Evolutionary conservation across 2,113 vertebrate genomes (phyloP).

Genomic region (Phodopus roborovskii): DNA sequence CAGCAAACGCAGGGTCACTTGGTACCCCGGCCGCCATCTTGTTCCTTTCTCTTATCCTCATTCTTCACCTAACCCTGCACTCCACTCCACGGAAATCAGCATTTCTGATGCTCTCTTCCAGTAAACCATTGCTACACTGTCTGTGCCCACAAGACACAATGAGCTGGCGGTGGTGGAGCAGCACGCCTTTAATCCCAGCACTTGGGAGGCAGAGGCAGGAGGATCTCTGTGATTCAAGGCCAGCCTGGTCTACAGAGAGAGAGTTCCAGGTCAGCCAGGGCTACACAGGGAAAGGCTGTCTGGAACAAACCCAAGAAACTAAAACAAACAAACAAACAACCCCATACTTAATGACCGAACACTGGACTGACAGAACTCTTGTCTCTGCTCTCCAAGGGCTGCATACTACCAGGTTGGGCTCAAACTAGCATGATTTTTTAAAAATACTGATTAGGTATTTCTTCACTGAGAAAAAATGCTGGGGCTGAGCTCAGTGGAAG

Average conservation of each 20-base stretch:
- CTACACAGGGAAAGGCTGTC: background rate
- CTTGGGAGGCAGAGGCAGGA: background rate
- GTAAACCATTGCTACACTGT: background rate
- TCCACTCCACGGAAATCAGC: background rate
- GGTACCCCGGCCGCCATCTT: background rate
- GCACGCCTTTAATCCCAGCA: background rate
- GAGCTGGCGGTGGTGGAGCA: background rate
- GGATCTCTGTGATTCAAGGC: background rate
- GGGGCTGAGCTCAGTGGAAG: background rate
- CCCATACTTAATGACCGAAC: background rate
- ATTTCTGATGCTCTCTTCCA: constrained; percentile 15
- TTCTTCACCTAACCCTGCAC: background rate
- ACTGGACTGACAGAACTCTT: background rate
- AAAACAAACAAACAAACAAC: background rate
- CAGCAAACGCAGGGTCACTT: background rate
- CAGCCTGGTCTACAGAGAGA: background rate
- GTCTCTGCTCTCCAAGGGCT: background rate
- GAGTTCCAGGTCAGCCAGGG: background rate
- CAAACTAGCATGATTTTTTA: background rate
- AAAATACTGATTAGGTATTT: background rate
- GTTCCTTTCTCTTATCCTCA: background rate
- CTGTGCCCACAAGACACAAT: background rate
- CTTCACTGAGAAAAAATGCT: background rate
- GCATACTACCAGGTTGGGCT: background rate
- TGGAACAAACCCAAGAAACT: background rate